Evolutionary conservation across 2,797 vertebrate species (phyloP).

Genomic region (Nyctibius grandis): DNA sequence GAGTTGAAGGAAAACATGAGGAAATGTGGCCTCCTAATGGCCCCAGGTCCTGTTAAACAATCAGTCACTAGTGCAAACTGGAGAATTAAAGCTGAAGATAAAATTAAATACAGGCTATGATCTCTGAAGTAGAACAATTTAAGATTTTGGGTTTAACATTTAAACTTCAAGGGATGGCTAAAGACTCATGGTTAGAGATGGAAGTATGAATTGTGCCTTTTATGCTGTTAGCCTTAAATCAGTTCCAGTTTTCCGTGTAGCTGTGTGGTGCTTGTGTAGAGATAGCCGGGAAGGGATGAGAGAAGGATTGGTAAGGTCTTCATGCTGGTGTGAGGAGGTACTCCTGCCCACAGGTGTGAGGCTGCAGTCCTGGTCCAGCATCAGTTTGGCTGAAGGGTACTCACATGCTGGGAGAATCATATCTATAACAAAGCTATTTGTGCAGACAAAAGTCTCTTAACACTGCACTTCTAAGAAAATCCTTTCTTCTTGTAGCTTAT

Average conservation of each 20-base stretch:
- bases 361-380: no score
- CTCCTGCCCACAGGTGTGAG: not conserved
- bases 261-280: no score
- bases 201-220: not conserved
- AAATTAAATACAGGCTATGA: not conserved
- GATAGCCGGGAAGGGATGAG: not conserved
- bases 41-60: not conserved
- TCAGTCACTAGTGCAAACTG: not conserved
- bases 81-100: not conserved
- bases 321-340: not conserved
- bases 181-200: not conserved
- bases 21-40: not conserved
- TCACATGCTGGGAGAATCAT: rapidly evolving
- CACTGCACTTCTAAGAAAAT: not conserved
- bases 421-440: not conserved
- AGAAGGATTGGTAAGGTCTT: not conserved
- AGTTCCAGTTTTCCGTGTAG: not conserved
- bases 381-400: not conserved
- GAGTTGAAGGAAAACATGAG: not conserved
- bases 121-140: not conserved
- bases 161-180: not conserved
- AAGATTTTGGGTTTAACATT: not conserved
- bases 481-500: not conserved
- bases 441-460: not conserved
- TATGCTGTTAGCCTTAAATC: not conserved